These are phyloP conservation scores for Muraenolepis orangiensis DNA, from an alignment of 2,797 vertebrate species.

Conservation along the genomic window DNA sequence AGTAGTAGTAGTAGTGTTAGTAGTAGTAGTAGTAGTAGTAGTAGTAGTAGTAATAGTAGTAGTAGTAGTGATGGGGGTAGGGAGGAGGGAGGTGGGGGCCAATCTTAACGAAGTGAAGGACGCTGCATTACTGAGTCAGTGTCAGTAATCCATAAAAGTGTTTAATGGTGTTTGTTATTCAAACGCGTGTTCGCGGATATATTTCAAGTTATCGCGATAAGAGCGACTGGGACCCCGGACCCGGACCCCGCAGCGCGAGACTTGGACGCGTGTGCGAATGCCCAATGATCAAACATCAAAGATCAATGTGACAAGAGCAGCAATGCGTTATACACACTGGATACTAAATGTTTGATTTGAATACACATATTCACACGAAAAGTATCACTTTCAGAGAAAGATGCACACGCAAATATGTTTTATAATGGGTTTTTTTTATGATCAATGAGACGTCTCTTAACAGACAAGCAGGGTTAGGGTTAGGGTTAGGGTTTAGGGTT, in stretches of 20 bases:
- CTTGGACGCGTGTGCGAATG: too few relatives aligned
- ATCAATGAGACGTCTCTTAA: background rate
- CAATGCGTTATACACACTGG: conserved; percentile 23
- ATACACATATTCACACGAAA: background rate
- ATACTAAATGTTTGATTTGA: too few relatives aligned
- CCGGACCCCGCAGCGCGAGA: too few relatives aligned
- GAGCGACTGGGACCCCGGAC: conserved; percentile 5
- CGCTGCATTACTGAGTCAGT: conserved; percentile 42
- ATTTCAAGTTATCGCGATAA: background rate
- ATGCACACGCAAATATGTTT: background rate
- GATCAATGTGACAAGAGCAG: conserved; percentile 13
- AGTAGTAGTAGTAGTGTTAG: too few relatives aligned
- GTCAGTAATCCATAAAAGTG: conserved; percentile 13
- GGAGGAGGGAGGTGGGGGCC: conserved; percentile 36
- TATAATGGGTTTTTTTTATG: background rate
- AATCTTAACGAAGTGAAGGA: conserved; percentile 45
- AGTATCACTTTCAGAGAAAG: conserved; percentile 1
- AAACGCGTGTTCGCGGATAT: conserved; percentile 9
- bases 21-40: too few relatives aligned
- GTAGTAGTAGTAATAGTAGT: too few relatives aligned
- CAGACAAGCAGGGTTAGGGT: too few relatives aligned
- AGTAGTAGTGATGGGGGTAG: conserved; percentile 7
- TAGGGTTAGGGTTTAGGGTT: too few relatives aligned
- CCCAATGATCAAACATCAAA: background rate
- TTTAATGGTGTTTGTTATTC: background rate